Percentiles rank a stretch among this genome's conserved stretches.
phyloP scores from a whole-genome alignment of 2,797 vertebrate genomes.

The Bovichtus variegatus region DNA sequence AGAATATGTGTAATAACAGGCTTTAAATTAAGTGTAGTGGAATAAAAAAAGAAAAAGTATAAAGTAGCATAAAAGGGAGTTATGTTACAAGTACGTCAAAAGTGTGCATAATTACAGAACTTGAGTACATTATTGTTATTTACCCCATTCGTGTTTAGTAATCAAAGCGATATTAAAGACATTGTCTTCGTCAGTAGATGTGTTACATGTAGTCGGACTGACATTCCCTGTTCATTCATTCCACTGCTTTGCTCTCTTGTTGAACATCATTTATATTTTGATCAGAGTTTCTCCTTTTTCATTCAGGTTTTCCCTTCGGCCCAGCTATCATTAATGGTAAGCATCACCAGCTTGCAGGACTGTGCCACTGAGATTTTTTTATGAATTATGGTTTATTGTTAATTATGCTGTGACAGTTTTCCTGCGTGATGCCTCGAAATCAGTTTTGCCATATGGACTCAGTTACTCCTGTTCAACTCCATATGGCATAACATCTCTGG shows the following conservation, averaged over 20 bases:
- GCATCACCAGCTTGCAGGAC: neutral
- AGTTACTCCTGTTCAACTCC: constrained; percentile 1
- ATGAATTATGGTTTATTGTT: neutral
- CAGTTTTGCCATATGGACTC: constrained; percentile 1
- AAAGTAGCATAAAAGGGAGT: neutral
- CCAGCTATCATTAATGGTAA: neutral
- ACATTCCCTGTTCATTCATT: neutral
- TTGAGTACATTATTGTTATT: neutral
- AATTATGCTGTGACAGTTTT: constrained; percentile 1
- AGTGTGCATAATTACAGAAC: neutral
- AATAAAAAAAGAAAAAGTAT: neutral
- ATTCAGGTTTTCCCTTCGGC: neutral
- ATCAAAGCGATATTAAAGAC: neutral
- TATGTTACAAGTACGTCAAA: neutral
- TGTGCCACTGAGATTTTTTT: neutral
- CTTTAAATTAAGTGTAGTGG: neutral
- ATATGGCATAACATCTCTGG: neutral
- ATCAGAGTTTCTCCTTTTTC: neutral
- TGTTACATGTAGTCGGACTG: too few species aligned
- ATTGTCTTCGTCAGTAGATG: neutral
- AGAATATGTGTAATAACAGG: neutral
- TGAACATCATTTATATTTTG: constrained; percentile 1
- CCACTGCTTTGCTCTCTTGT: neutral
- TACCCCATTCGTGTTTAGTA: neutral
- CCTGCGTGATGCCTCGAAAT: neutral